A percentile compares a stretch with the other conserved stretches of the same genome.
phyloP scores from a whole-genome alignment of 2,797 vertebrate species.

The Acrossocheilus wenchowensis region DNA sequence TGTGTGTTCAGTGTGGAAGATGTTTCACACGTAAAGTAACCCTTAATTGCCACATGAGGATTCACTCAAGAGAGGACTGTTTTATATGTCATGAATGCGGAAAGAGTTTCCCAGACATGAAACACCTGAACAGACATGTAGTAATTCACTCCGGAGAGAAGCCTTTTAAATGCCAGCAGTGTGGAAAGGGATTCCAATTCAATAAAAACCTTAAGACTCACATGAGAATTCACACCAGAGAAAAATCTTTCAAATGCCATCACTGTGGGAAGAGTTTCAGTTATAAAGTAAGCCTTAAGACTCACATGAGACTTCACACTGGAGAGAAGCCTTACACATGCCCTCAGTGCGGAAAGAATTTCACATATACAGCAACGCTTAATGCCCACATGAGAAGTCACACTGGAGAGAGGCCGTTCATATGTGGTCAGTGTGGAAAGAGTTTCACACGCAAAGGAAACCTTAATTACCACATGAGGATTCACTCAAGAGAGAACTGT shows the following conservation, averaged over 20 bases:
- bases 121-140: not conserved
- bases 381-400: slow-evolving; percentile 12
- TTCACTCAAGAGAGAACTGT: slow-evolving; percentile 11
- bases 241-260: not conserved
- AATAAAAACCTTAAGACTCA: slow-evolving; percentile 12
- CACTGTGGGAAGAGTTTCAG: slow-evolving; percentile 15
- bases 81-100: slow-evolving; percentile 14
- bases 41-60: slow-evolving; percentile 14
- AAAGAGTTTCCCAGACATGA: not conserved
- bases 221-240: slow-evolving; percentile 21
- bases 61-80: slow-evolving; percentile 14
- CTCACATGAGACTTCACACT: slow-evolving; percentile 16
- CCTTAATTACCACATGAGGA: not conserved
- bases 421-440: not conserved
- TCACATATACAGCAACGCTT: not conserved
- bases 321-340: slow-evolving; percentile 12
- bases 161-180: slow-evolving; percentile 1
- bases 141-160: slow-evolving; percentile 9
- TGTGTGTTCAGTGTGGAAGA: slow-evolving; percentile 1
- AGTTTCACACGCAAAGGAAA: slow-evolving; percentile 16
- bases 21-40: slow-evolving; percentile 20
- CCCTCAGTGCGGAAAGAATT: not conserved
- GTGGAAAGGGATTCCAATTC: slow-evolving; percentile 7
- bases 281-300: slow-evolving; percentile 15
- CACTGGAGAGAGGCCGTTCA: slow-evolving; percentile 3